phyloP scores from a whole-genome alignment of 1,140 invertebrate genomes.

The Globodera rostochiensis region DNA sequence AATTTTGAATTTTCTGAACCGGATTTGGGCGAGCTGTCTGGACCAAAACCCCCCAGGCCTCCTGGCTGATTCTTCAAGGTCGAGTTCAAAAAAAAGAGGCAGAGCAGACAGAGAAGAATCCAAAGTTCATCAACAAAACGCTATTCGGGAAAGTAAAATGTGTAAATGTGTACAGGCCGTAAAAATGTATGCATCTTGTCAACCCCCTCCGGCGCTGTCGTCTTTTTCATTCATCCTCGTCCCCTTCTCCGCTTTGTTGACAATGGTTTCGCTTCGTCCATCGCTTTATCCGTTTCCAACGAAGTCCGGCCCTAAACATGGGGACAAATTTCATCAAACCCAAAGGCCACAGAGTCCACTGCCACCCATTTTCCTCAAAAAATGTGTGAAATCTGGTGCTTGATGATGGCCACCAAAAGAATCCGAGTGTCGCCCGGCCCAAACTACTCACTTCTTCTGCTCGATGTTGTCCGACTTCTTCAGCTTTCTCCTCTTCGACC shows the following conservation, averaged over 20 bases:
- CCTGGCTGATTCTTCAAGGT: no score
- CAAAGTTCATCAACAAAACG: no score
- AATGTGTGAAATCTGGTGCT: background rate
- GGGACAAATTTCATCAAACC: background rate
- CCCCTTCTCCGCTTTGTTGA: slow-evolving; percentile 3
- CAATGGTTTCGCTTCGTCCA: slow-evolving; percentile 28
- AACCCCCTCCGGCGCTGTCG: no score
- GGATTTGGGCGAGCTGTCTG: no score
- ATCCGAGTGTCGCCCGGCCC: background rate
- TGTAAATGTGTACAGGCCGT: no score
- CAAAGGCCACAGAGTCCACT: background rate
- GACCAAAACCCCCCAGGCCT: no score
- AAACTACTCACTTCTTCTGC: slow-evolving; percentile 27
- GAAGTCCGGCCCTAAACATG: slow-evolving; percentile 30
- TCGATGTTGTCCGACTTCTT: slow-evolving; percentile 35
- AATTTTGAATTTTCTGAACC: no score
- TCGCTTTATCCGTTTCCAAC: slow-evolving; percentile 40
- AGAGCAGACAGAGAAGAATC: no score
- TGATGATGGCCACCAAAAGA: background rate
- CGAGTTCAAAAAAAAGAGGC: no score
- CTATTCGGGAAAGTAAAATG: no score
- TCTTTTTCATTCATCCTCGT: slow-evolving; percentile 10
- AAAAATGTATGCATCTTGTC: no score
- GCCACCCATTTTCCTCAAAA: background rate
- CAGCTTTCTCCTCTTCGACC: slow-evolving; percentile 27